These are phyloP conservation scores for Saguinus midas DNA, from an alignment of 2,113 vertebrate genomes.

Conservation along the genomic window DNA sequence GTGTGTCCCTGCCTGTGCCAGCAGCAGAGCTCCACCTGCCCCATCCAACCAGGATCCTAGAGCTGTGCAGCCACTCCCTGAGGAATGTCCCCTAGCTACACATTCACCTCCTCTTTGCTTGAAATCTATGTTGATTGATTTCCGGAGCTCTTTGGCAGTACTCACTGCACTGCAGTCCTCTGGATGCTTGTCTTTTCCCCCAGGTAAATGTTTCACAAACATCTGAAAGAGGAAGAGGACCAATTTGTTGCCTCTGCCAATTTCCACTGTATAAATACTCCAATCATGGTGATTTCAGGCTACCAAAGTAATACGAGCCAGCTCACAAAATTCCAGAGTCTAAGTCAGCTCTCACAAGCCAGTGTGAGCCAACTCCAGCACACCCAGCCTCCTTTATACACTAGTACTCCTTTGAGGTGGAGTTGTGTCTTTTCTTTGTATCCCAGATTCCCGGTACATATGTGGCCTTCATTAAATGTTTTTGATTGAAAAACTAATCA, in stretches of 20 bases:
- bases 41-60: accelerated
- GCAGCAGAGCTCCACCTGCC: neutral
- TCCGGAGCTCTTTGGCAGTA: neutral
- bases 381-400: no score
- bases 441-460: neutral
- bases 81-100: neutral
- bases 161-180: neutral
- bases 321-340: neutral
- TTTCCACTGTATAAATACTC: neutral
- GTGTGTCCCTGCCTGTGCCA: accelerated
- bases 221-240: neutral
- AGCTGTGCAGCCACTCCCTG: no score
- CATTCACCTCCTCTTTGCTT: neutral
- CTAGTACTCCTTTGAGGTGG: neutral
- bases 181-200: neutral
- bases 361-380: neutral
- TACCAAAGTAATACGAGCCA: neutral
- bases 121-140: neutral
- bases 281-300: neutral
- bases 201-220: neutral
- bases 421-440: neutral
- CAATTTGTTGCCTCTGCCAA: neutral
- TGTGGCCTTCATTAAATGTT: neutral
- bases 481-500: constrained; percentile 5
- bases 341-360: neutral